Conservation (phyloP, 2,113 vertebrate species). For the Tragelaphus strepsiceros region DNA sequence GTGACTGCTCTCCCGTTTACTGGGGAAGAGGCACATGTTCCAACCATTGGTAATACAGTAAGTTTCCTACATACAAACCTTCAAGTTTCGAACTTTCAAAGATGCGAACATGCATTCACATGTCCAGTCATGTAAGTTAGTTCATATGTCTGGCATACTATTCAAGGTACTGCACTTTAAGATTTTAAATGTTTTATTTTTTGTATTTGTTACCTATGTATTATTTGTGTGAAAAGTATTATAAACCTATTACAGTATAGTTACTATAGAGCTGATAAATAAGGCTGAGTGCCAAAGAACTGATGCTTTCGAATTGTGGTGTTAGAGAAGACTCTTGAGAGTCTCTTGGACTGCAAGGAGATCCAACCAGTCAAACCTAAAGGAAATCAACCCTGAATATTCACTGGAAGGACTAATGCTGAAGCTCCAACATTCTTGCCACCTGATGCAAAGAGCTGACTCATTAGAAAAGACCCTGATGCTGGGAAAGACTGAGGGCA, state of each 20-base stretch:
- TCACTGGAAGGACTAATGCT: background rate
- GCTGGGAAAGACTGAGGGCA: background rate
- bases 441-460: background rate
- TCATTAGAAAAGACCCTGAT: background rate
- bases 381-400: background rate
- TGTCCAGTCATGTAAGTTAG: background rate
- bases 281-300: background rate
- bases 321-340: background rate
- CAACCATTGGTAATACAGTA: background rate
- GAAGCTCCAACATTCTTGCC: background rate
- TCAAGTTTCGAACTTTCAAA: background rate
- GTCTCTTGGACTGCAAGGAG: background rate
- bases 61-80: background rate
- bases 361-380: background rate
- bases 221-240: background rate
- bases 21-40: background rate
- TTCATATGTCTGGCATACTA: background rate
- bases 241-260: background rate
- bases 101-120: background rate
- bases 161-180: background rate
- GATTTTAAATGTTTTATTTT: background rate
- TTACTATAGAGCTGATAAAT: background rate
- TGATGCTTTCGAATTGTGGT: accelerated
- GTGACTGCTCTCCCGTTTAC: background rate
- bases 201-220: background rate